Base-by-base conservation (phyloP, 2,797 vertebrate species). In the Spinus pinus region DNA sequence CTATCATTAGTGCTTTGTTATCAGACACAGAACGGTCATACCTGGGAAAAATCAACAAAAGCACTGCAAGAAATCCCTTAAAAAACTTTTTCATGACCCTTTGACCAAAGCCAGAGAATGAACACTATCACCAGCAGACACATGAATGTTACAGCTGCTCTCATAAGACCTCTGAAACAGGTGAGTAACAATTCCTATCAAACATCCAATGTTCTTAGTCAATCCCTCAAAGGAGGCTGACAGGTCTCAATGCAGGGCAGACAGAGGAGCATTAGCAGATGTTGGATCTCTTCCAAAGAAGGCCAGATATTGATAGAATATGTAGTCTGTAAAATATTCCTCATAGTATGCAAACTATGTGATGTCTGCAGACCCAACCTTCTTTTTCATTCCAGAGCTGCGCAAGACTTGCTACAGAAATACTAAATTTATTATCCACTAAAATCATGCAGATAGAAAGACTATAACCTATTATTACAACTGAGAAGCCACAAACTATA, bases 1-100 rank as follows among this genome's bases (percentile, higher is more conserved):
- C 98, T 94, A 99, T 98, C 98, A 99, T 99, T 83, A 99, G 96
- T 37, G 99, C 99, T 97, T 99, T 99, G 94, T 99, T 98, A 62
- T 98, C 98, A 28, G 98, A 98, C 23, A 97, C 95, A 42, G 97
- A 96, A 61, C 2, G 91, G 25, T 98, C 98, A 24, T 97, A 94
- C 49, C 99, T 99, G 92, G 44, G 80, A 6, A 30, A 92, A 92
- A 30, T 12, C 25, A 74, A 54, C 8, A 24, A 87, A 28, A 61
- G 20, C 46, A 72, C 16, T 70, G 21, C 27, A 86, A 79, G 41
- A 89, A 87, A 71, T 35, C 18, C 16, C 9, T 62, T 69, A 30
- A 61, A 85, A 82, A 25, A 54, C 9, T 11, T 85, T n/a, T 77
- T 64, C 30, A 37, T 18, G n/a, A 85, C 31, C 12, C 13, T 91